Conservation (phyloP, 2,888 invertebrate genomes). For the Apodemia hepburni region DNA sequence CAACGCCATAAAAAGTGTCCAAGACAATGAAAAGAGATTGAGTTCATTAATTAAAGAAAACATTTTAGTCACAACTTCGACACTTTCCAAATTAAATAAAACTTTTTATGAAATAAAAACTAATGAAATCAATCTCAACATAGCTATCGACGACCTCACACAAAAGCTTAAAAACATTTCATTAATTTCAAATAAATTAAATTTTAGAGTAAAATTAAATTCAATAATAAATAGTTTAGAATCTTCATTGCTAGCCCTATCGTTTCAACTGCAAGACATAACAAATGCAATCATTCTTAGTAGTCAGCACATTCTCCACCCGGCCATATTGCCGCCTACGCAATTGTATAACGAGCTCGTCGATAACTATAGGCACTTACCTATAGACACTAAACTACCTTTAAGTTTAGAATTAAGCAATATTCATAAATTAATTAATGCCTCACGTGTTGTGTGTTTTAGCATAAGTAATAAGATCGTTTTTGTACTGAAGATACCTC, state of each 20-base stretch:
- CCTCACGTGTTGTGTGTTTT: conserved; percentile 28
- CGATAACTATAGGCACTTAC: conserved; percentile 27
- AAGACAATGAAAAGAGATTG: conserved; percentile 27
- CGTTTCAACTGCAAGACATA: conserved; percentile 27
- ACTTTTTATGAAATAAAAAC: conserved; percentile 24
- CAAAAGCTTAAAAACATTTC: conserved; percentile 16
- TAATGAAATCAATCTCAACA: conserved; percentile 23
- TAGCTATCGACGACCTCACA: conserved; percentile 22
- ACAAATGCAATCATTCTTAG: conserved; percentile 30
- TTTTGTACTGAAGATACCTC: background rate
- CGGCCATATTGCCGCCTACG: conserved; percentile 32
- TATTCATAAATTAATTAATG: conserved; percentile 23
- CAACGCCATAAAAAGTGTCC: conserved; percentile 27
- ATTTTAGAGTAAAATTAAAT: conserved; percentile 21
- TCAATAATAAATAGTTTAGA: conserved; percentile 25
- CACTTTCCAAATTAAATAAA: conserved; percentile 23
- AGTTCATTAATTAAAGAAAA: conserved; percentile 32
- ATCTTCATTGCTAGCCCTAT: conserved; percentile 24
- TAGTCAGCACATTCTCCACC: conserved; percentile 32
- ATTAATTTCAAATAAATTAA: conserved; percentile 6
- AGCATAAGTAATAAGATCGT: conserved; percentile 20
- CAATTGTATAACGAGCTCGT: conserved; percentile 31
- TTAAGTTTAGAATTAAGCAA: too few species aligned
- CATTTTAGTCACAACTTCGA: conserved; percentile 31
- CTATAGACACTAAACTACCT: too few species aligned